phyloP scores from a whole-genome alignment of 2,797 vertebrate species.

The Rhinoraja longicauda region DNA sequence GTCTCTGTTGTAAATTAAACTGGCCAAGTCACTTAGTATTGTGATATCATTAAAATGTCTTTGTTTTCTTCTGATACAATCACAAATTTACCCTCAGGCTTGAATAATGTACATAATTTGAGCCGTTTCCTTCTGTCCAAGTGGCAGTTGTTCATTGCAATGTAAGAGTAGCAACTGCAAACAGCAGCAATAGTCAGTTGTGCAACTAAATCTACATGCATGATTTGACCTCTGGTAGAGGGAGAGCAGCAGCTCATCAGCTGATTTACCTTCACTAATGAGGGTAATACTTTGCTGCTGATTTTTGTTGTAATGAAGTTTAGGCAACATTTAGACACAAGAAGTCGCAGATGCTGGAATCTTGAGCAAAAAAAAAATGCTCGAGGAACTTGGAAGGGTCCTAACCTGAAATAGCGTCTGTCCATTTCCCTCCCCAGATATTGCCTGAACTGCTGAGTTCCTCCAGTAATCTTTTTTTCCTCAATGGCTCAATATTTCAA shows the following conservation, averaged over 20 bases:
- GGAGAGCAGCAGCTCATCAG: background rate
- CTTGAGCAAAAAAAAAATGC: no score
- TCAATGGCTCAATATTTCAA: no score
- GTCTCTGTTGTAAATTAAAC: background rate
- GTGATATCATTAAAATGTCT: constrained; percentile 12
- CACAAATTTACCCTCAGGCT: background rate
- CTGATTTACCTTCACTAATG: background rate
- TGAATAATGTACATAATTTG: background rate
- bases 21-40: background rate
- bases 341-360: no score
- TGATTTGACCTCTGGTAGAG: background rate
- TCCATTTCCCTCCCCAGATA: no score
- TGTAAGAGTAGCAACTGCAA: background rate
- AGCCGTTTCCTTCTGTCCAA: background rate
- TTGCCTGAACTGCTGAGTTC: no score
- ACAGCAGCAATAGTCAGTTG: background rate
- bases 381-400: no score
- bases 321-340: background rate
- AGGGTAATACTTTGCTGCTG: background rate
- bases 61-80: background rate
- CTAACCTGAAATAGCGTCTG: no score
- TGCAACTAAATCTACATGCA: background rate
- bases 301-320: background rate
- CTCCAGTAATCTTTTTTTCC: no score
- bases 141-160: background rate